These are phyloP conservation scores for Champsocephalus gunnari DNA, from an alignment of 2,797 vertebrate genomes.

Conservation along the genomic window DNA sequence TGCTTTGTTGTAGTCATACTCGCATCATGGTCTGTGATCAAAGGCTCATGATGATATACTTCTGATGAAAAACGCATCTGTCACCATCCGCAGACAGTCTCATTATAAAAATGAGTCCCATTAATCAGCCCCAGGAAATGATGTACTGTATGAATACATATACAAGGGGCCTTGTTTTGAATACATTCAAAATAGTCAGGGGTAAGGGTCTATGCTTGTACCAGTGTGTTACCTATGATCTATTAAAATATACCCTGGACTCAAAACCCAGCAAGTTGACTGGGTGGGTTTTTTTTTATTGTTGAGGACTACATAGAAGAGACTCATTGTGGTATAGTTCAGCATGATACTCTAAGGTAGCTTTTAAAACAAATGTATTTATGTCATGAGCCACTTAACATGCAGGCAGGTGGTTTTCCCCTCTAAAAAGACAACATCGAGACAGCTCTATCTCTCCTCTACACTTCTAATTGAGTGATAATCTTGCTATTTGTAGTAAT, in stretches of 20 bases:
- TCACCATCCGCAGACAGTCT: constrained; percentile 6
- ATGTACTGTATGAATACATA: background rate
- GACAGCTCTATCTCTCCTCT: too few relatives aligned
- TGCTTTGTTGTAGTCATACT: background rate
- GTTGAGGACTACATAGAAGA: background rate
- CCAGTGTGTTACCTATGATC: too few relatives aligned
- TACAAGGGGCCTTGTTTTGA: background rate
- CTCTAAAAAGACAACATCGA: too few relatives aligned
- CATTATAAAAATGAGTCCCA: constrained; percentile 22
- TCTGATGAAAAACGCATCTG: constrained; percentile 19
- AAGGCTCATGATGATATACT: background rate
- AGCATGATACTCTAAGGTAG: too few relatives aligned
- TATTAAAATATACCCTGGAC: background rate
- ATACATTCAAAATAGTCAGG: background rate
- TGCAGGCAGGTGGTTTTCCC: too few relatives aligned
- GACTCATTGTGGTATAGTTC: background rate
- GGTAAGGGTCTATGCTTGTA: background rate
- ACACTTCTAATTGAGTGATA: background rate
- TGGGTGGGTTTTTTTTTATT: too few relatives aligned
- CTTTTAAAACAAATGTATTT: background rate
- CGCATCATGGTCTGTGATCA: background rate
- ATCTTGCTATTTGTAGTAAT: background rate
- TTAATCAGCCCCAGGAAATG: constrained; percentile 25
- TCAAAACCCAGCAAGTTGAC: background rate
- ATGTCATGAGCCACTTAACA: background rate